phyloP scores from a whole-genome alignment of 2,888 invertebrate genomes.

The Baronia brevicornis region DNA sequence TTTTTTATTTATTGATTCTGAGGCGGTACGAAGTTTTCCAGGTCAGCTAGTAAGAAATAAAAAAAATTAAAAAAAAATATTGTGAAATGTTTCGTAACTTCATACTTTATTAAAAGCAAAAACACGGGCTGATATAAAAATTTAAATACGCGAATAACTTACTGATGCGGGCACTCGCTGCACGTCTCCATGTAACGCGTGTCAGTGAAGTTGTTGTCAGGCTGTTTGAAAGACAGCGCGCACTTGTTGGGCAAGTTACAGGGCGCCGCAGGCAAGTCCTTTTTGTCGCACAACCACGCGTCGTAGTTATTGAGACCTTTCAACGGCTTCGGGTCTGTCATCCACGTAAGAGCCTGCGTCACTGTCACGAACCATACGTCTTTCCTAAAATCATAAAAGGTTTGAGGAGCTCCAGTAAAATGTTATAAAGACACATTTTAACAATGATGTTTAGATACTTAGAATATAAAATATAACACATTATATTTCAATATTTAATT shows the following conservation, averaged over 20 bases:
- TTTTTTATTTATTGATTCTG: too few species aligned
- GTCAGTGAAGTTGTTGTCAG: constrained; percentile 85
- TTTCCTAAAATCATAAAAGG: constrained; percentile 70
- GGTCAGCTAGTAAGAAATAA: constrained; percentile 16
- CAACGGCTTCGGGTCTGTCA: constrained; percentile 87
- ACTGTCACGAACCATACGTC: constrained; percentile 92
- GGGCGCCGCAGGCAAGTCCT: constrained; percentile 81
- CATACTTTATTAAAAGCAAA: background rate
- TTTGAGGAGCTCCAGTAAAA: too few species aligned
- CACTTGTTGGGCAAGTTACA: constrained; percentile 90
- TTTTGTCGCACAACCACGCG: constrained; percentile 87
- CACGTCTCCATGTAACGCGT: constrained; percentile 93
- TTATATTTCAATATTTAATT: too few species aligned
- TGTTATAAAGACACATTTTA: too few species aligned
- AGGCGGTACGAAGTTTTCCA: too few species aligned
- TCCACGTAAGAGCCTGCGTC: constrained; percentile 93
- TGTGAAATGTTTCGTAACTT: constrained; percentile 2
- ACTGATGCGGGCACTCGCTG: constrained; percentile 87
- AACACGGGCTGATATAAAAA: constrained; percentile 7
- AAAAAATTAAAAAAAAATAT: constrained; percentile 4
- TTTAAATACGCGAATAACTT: constrained; percentile 27
- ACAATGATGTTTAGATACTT: too few species aligned
- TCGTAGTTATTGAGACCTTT: constrained; percentile 83
- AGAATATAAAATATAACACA: too few species aligned
- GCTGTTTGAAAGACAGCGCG: constrained; percentile 85